Evolutionary conservation across 1,140 invertebrate species (phyloP).

Genomic region (Saxidomus purpurata): DNA sequence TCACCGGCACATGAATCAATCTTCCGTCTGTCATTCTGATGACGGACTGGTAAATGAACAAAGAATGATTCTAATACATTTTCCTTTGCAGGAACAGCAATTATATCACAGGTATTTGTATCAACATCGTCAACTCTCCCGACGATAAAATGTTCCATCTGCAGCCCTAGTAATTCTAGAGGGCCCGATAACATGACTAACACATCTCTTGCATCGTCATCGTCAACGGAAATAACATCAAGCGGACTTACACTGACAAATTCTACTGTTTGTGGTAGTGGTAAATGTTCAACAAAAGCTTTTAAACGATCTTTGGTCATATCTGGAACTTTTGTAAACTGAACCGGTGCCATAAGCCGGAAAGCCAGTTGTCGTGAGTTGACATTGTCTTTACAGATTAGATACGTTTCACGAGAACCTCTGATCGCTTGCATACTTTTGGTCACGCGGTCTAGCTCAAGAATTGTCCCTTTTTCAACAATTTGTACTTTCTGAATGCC

Average conservation of each 20-base stretch:
- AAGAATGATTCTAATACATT: constrained; percentile 17
- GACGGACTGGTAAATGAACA: constrained; percentile 32
- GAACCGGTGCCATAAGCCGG: not conserved
- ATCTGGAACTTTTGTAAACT: constrained; percentile 50
- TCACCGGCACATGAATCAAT: not conserved
- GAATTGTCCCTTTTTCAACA: constrained; percentile 30
- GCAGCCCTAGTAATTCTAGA: constrained; percentile 32
- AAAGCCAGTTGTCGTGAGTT: constrained; percentile 41
- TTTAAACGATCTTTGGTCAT: constrained; percentile 26
- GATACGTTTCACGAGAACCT: constrained; percentile 25
- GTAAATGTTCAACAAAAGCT: constrained; percentile 53
- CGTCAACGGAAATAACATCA: constrained; percentile 50
- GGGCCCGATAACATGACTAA: constrained; percentile 31
- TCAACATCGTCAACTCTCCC: constrained; percentile 8
- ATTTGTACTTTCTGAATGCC: constrained; percentile 14
- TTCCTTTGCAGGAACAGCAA: constrained; percentile 44
- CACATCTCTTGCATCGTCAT: constrained; percentile 38
- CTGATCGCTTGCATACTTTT: not conserved
- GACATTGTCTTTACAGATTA: constrained; percentile 39
- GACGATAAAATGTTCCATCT: constrained; percentile 38
- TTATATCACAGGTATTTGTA: not conserved
- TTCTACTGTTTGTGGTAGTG: constrained; percentile 51
- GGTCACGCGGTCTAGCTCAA: constrained; percentile 53
- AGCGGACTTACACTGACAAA: constrained; percentile 9
- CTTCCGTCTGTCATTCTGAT: not conserved